Evolutionary conservation across 2,888 invertebrate species (phyloP).

Genomic region (Altica lythri): DNA sequence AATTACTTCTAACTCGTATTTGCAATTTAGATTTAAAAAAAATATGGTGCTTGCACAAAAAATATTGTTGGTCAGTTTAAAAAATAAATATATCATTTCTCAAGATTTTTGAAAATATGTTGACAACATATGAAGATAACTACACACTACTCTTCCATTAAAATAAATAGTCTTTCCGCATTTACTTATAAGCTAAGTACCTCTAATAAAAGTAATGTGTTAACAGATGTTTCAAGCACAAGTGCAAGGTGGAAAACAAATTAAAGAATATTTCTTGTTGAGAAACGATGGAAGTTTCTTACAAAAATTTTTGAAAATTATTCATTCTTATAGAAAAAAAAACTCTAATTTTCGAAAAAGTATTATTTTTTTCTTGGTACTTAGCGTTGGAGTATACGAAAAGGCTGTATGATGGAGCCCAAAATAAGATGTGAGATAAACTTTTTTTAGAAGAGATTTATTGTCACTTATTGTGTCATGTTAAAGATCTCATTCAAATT

Average conservation of each 20-base stretch:
- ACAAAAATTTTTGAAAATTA: no score
- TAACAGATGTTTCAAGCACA: no score
- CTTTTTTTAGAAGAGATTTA: conserved; percentile 40
- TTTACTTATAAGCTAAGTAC: no score
- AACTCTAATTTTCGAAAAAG: no score
- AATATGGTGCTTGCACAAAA: conserved; percentile 53
- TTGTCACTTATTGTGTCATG: conserved; percentile 34
- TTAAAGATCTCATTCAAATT: conserved; percentile 42
- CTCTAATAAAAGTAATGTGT: no score
- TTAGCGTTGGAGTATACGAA: neutral
- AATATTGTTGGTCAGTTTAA: conserved; percentile 46
- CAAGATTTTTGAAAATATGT: conserved; percentile 31
- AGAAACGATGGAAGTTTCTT: no score
- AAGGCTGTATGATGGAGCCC: conserved; percentile 1
- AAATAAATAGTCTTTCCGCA: no score
- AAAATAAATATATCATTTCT: conserved; percentile 41
- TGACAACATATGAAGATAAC: conserved; percentile 4
- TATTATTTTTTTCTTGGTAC: no score
- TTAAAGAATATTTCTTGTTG: no score
- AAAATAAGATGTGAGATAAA: conserved; percentile 36
- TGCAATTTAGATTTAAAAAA: conserved; percentile 42
- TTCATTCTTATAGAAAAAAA: no score
- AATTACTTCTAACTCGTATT: conserved; percentile 39
- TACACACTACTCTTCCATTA: no score
- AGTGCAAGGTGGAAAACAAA: no score